A percentile compares a stretch with the other conserved stretches of the same genome.
Conservation (phyloP, 2,797 vertebrate species). For the Graptemys geographica region DNA sequence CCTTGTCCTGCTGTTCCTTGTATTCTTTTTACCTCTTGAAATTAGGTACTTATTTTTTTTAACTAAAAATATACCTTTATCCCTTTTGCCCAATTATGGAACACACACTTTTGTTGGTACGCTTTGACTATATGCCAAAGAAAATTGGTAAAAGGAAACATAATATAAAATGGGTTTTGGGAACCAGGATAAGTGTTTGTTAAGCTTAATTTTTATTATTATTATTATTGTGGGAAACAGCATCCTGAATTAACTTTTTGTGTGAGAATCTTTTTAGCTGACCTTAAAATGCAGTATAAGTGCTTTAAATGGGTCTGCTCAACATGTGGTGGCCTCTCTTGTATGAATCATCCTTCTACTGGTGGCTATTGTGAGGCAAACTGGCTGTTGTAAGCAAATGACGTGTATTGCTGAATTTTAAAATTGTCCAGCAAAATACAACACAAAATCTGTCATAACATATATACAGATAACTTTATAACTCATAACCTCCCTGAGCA, state of each 20-base stretch:
- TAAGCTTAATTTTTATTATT: slow-evolving; percentile 66
- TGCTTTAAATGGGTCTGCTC: slow-evolving; percentile 51
- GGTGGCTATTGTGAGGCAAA: slow-evolving; percentile 53
- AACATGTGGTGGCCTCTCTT: slow-evolving; percentile 64
- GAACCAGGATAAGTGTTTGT: slow-evolving; percentile 48
- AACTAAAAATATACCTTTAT: slow-evolving; percentile 65
- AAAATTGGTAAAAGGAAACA: slow-evolving; percentile 51
- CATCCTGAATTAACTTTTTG: slow-evolving; percentile 66
- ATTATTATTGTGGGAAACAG: slow-evolving; percentile 67
- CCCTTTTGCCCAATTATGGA: slow-evolving; percentile 56
- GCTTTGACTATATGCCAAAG: slow-evolving; percentile 23
- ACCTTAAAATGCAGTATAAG: slow-evolving; percentile 26
- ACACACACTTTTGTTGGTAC: slow-evolving; percentile 55
- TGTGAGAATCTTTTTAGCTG: slow-evolving; percentile 71
- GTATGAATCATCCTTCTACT: slow-evolving; percentile 72
- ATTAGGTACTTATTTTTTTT: slow-evolving; percentile 44
- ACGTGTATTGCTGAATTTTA: slow-evolving; percentile 63
- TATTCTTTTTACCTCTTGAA: slow-evolving; percentile 46
- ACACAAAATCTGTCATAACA: slow-evolving; percentile 68
- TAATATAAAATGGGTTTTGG: slow-evolving; percentile 55
- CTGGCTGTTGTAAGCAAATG: slow-evolving; percentile 74
- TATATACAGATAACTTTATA: slow-evolving; percentile 54
- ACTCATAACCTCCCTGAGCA: slow-evolving; percentile 8
- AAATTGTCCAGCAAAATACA: slow-evolving; percentile 57
- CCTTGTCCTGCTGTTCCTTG: slow-evolving; percentile 30